Evolutionary conservation across 2,888 invertebrate species (phyloP), one percentile per base, ranked within the genome.

Genomic region (Lasiommata megera): DNA sequence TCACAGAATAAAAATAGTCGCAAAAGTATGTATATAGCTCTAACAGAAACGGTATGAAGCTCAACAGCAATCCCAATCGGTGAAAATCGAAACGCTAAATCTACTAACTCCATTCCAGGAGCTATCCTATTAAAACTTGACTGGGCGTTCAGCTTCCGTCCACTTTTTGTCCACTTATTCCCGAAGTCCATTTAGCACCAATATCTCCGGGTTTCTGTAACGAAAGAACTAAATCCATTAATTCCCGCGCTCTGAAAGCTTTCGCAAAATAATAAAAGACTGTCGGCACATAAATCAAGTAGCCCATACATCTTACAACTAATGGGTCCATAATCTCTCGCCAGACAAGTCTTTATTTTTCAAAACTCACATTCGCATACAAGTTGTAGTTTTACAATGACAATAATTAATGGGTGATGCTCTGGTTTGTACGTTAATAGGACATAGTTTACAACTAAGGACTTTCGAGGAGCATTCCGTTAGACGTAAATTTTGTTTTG

Each of bases 231-330:
- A 43, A 43, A 44, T 44, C 43, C 53, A 53, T 53, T 44, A 43
- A 66, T 65, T 53, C 50, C 51, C 53, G 28, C 56, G 59, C 58
- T 57, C 44, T 57, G 67, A 66, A 60, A 69, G 68, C 64, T 63
- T 63, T 67, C 64, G 60, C 59, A 63, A 63, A 66, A 64, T 64
- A 67, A 67, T 67, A 67, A 69, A 67, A 65, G 67, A 64, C 58
- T 61, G 61, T 57, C 58, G 56, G 63, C 61, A 68, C 67, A 68
- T 70, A 70, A 66, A 69, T 70, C 68, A 68, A 64, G 58, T 18
- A 40, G 61, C 54, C 63, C 61, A 66, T 67, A 65, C 67, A 65
- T 64, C 62, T 62, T 58, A 38, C 55, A 57, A 54, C 62, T 67
- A 67, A 67, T 66, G 66, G 63, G 54, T 58, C 58, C 60, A 63